Evolutionary conservation across 1,140 invertebrate species (phyloP).

Genomic region (Zaprionus nigranus): DNA sequence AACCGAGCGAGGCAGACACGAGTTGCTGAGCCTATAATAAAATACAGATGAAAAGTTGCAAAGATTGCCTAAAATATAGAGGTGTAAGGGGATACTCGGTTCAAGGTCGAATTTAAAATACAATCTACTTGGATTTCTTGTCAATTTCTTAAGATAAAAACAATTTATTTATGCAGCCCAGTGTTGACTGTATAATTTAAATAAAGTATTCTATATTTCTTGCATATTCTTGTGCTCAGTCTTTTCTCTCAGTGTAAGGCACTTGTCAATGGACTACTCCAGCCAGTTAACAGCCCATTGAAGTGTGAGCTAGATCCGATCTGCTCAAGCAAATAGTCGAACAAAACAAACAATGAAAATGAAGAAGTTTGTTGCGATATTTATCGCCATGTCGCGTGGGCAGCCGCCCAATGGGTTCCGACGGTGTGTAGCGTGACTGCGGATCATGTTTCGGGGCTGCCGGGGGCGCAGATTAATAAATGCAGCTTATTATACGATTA

Average conservation of each 20-base stretch:
- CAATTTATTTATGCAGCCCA: neutral
- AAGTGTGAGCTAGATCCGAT: slow-evolving; percentile 19
- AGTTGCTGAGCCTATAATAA: slow-evolving; percentile 1
- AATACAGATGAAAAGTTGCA: neutral
- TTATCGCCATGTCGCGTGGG: slow-evolving; percentile 37
- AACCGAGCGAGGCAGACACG: neutral
- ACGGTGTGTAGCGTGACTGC: slow-evolving; percentile 31
- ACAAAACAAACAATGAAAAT: slow-evolving; percentile 1
- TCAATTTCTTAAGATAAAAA: neutral
- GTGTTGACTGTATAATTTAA: too few species aligned
- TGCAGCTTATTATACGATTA: slow-evolving; percentile 38
- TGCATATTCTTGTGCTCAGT: neutral
- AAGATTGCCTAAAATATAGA: neutral
- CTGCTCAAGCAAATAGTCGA: slow-evolving; percentile 2
- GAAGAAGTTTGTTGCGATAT: slow-evolving; percentile 11
- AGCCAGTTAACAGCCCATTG: slow-evolving; percentile 40
- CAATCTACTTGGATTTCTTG: neutral
- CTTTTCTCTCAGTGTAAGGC: slow-evolving; percentile 24
- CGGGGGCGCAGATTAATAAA: slow-evolving; percentile 42
- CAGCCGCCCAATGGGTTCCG: slow-evolving; percentile 23
- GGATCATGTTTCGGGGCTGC: slow-evolving; percentile 45
- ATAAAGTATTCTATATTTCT: neutral
- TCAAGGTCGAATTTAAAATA: neutral
- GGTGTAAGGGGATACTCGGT: neutral
- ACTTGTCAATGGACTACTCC: slow-evolving; percentile 20